phyloP scores from a whole-genome alignment of 2,888 invertebrate species.

The Scaeva pyrastri region DNA sequence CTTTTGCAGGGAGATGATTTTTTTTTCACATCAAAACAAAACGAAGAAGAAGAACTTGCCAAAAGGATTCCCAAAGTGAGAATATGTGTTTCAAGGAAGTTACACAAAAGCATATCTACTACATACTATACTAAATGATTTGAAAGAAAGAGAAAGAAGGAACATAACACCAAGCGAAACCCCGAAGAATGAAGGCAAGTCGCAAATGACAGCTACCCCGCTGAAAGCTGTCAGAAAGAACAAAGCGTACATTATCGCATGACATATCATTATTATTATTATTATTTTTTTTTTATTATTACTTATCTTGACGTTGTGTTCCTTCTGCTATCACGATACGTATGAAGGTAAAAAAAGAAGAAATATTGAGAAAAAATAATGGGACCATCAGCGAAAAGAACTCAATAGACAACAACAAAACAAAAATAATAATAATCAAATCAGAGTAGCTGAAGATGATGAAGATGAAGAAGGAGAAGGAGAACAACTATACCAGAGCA shows the following conservation, averaged over 20 bases:
- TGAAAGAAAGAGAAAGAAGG: constrained; percentile 8
- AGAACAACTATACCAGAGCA: constrained; percentile 5
- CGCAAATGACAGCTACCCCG: constrained; percentile 72
- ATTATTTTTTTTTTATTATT: constrained; percentile 31
- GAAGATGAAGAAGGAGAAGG: constrained; percentile 26
- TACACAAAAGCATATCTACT: constrained; percentile 70
- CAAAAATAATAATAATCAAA: constrained; percentile 57
- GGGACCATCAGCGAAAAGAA: constrained; percentile 31
- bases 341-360: neutral
- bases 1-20: constrained; percentile 45
- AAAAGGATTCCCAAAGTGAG: constrained; percentile 72
- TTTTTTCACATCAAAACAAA: constrained; percentile 1
- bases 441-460: constrained; percentile 56
- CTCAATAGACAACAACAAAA: constrained; percentile 52
- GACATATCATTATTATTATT: constrained; percentile 76
- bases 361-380: constrained; percentile 16
- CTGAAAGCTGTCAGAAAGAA: constrained; percentile 73
- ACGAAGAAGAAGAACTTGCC: constrained; percentile 18
- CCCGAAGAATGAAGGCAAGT: constrained; percentile 64
- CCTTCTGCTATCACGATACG: constrained; percentile 33
- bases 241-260: constrained; percentile 75
- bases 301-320: constrained; percentile 66
- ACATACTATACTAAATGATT: constrained; percentile 25
- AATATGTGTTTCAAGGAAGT: constrained; percentile 72
- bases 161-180: constrained; percentile 29